Base-by-base conservation (phyloP, 2,888 invertebrate genomes). In the Incurvaria masculella region DNA sequence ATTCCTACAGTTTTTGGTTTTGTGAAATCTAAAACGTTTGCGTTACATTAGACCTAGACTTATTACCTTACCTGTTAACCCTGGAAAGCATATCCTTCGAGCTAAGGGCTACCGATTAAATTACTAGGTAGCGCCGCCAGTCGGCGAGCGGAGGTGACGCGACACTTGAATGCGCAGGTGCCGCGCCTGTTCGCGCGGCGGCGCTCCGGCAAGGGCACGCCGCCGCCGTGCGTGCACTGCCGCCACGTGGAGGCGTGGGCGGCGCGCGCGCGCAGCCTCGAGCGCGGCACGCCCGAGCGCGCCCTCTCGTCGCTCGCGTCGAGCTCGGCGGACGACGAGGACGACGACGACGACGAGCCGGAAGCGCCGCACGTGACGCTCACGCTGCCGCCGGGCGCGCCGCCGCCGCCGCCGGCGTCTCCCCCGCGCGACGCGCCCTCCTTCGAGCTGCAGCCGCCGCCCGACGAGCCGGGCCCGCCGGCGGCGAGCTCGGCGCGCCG, bases 151-250 rank as follows among this genome's bases (percentile, higher is more conserved):
- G 27, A 14, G 10, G 27, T 14, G 14, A 14, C 10, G 48, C 64
- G 69, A 6, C 72, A 69, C 49, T 58, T 81, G n/a, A n/a, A n/a
- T n/a, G 23, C 23, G 20, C 80, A 85, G 68, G 85, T 85, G 52
- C 82, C 86, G 8, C 80, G 85, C 8, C 76, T 86, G 44, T 85
- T 84, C 66, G 86, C 84, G 49, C 75, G 82, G 33, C 80, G 85
- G 40, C 81, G 83, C 53, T 85, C 82, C 39, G 83, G 86, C 55
- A 82, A 85, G 57, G 79, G 83, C 39, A 84, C 86, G 56, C 81
- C 84, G 39, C 84, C 86, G 48, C 84, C 85, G 53, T 91, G 91
- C 68, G 84, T 89, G 54, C 91, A 91, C 61, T 91, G 91, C 65
- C 80, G 83, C 23, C 89, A 88, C 60, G 71, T 89, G 67, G 89